Evolutionary conservation across 2,888 invertebrate genomes (phyloP).

Genomic region (Pterobdella sp.): DNA sequence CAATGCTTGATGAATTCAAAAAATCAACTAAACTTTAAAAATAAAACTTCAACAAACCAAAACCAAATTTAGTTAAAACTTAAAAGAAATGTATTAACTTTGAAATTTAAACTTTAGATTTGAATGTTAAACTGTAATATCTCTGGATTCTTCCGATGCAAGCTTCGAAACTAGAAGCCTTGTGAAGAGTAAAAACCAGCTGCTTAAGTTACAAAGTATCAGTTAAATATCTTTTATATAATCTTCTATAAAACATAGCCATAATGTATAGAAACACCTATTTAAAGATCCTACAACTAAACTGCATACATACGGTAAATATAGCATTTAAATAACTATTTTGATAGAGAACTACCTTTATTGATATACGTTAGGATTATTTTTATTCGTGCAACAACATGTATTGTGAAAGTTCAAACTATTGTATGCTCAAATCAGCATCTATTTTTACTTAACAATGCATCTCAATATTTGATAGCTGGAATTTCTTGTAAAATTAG

Average conservation of each 20-base stretch:
- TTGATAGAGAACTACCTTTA: too few species aligned
- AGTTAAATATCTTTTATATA: background rate
- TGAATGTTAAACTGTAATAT: background rate
- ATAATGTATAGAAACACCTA: background rate
- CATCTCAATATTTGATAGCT: too few species aligned
- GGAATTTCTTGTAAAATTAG: too few species aligned
- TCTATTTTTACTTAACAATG: too few species aligned
- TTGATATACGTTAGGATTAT: too few species aligned
- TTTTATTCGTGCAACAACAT: too few species aligned
- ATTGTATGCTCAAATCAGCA: too few species aligned
- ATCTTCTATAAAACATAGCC: background rate
- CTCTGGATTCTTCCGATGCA: background rate
- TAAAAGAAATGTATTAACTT: background rate
- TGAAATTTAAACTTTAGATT: slow-evolving; percentile 5
- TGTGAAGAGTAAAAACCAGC: background rate
- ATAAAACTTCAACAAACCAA: background rate
- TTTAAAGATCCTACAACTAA: too few species aligned
- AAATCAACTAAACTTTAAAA: background rate
- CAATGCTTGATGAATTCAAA: slow-evolving; percentile 5
- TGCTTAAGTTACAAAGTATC: background rate
- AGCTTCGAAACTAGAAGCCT: slow-evolving; percentile 14
- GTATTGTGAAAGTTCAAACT: too few species aligned
- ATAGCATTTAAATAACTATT: too few species aligned
- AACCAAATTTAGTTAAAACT: background rate
- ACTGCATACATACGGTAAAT: too few species aligned